These are phyloP conservation scores for Drosophila paramelanica DNA, from an alignment of 2,888 invertebrate genomes.

Conservation along the genomic window DNA sequence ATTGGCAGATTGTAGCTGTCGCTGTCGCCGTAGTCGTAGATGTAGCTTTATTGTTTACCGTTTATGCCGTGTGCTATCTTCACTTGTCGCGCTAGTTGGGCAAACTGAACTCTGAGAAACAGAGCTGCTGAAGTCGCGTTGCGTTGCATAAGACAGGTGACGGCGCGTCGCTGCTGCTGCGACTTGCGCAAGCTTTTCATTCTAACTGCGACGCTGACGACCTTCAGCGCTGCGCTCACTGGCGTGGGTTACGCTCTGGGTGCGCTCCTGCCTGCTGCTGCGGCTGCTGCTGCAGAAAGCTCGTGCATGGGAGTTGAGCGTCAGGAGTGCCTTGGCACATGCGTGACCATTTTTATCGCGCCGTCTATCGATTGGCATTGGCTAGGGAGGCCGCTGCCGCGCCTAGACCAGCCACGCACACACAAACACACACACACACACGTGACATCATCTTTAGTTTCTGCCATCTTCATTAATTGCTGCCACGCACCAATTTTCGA, in stretches of 20 bases:
- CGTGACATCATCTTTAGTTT: conserved; percentile 60
- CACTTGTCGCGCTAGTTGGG: conserved; percentile 67
- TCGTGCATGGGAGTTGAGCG: conserved; percentile 43
- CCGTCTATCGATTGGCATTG: conserved; percentile 55
- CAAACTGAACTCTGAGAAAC: conserved; percentile 67
- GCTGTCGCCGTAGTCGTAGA: not conserved
- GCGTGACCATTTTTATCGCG: conserved; percentile 72
- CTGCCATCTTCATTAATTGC: conserved; percentile 58
- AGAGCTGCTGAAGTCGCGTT: conserved; percentile 42
- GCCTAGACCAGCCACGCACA: conserved; percentile 46
- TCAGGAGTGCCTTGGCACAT: conserved; percentile 62
- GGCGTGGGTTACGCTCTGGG: conserved; percentile 42
- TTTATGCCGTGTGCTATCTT: conserved; percentile 63
- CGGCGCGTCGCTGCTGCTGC: conserved; percentile 26
- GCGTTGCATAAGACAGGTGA: conserved; percentile 71
- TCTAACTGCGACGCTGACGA: conserved; percentile 56
- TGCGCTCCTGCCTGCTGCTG: conserved; percentile 47
- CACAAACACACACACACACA: conserved; percentile 21
- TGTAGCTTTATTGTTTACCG: conserved; percentile 30
- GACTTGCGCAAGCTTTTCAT: conserved; percentile 64
- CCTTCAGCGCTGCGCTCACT: conserved; percentile 44
- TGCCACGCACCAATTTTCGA: conserved; percentile 55
- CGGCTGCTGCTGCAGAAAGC: conserved; percentile 40
- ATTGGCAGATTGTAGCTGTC: conserved; percentile 24
- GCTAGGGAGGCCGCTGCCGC: conserved; percentile 65